Percentiles rank a stretch among this genome's conserved stretches.
Evolutionary conservation across 2,888 invertebrate species (phyloP).

Genomic region (Vanessa cardui): DNA sequence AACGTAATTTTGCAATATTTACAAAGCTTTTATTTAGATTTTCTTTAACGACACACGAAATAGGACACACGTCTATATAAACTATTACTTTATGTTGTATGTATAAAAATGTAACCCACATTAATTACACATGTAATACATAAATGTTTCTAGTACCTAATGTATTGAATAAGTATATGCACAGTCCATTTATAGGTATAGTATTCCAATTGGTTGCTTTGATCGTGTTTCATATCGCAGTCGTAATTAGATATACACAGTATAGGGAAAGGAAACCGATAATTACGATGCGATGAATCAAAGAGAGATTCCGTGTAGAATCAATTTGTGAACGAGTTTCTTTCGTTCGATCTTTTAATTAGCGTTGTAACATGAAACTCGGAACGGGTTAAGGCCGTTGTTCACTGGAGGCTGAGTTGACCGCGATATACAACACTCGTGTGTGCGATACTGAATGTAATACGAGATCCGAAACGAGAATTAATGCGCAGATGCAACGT

Average conservation of each 20-base stretch:
- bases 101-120: no score
- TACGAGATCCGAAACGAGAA: constrained; percentile 1
- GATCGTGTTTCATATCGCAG: constrained; percentile 13
- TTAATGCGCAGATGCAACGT: constrained; percentile 9
- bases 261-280: constrained; percentile 20
- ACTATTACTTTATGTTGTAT: no score
- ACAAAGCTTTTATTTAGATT: no score
- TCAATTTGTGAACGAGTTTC: constrained; percentile 34
- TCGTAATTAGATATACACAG: constrained; percentile 10
- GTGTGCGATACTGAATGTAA: constrained; percentile 18
- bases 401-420: constrained; percentile 23
- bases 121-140: no score
- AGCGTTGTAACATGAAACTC: constrained; percentile 26
- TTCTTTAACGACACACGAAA: no score
- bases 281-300: constrained; percentile 27
- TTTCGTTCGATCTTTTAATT: constrained; percentile 35
- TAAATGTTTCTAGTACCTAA: no score
- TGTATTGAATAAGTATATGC: no score
- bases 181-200: background rate
- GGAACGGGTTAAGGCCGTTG: constrained; percentile 28
- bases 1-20: no score
- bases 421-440: constrained; percentile 30
- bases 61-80: no score
- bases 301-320: constrained; percentile 34
- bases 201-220: constrained; percentile 3